Evolutionary conservation across 2,797 vertebrate genomes (phyloP).

Genomic region (Florisuga fusca): DNA sequence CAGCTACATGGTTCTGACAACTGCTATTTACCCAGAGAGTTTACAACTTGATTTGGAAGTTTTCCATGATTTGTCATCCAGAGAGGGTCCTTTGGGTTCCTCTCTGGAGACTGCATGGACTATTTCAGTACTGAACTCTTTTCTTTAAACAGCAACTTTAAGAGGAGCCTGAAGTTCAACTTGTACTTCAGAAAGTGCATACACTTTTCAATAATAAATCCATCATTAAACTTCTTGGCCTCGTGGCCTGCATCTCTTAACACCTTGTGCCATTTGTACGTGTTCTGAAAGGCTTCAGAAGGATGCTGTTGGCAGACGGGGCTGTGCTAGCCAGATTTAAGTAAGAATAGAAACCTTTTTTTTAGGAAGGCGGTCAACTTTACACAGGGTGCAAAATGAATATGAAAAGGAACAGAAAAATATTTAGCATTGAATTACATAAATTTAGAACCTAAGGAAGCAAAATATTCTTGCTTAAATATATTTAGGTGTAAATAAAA

Average conservation of each 20-base stretch:
- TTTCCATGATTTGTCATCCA: background rate
- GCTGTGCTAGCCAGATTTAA: background rate
- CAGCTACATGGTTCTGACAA: background rate
- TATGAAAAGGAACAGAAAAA: background rate
- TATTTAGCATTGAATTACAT: background rate
- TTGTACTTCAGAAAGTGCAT: conserved; percentile 24
- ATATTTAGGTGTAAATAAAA: background rate
- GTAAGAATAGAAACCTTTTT: background rate
- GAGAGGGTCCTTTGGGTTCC: background rate
- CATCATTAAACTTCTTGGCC: conserved; percentile 68
- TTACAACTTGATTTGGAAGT: conserved; percentile 15
- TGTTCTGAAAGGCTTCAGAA: background rate
- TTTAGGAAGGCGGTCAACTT: background rate
- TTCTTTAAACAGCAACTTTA: conserved; percentile 8
- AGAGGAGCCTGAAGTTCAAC: conserved; percentile 3
- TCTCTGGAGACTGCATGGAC: background rate
- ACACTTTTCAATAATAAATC: conserved; percentile 70
- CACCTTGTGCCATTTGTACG: conserved; percentile 57
- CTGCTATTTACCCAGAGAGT: background rate
- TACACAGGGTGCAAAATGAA: background rate
- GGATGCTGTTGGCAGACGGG: background rate
- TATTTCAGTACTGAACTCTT: background rate
- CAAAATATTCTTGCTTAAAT: background rate
- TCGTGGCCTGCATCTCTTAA: conserved; percentile 74
- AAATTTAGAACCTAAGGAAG: background rate